Evolutionary conservation across 2,797 vertebrate species (phyloP).

Genomic region (Neostethus bicornis): DNA sequence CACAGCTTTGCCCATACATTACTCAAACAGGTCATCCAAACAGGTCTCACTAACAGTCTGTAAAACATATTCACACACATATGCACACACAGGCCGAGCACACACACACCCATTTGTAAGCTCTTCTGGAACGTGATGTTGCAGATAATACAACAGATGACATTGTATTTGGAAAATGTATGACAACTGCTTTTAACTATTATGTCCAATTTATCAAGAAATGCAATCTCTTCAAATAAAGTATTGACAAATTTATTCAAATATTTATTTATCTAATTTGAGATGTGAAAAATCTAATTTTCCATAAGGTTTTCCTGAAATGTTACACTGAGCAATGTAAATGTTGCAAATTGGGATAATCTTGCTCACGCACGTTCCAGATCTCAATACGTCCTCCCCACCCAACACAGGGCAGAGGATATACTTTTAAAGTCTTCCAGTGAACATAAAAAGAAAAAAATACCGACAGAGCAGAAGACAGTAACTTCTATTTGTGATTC

Average conservation of each 20-base stretch:
- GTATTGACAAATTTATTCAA: conserved; percentile 44
- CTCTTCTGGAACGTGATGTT: conserved; percentile 60
- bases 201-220: conserved; percentile 84
- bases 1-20: conserved; percentile 72
- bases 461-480: too few species aligned
- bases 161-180: conserved; percentile 33
- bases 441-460: too few species aligned
- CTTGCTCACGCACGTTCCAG: too few species aligned
- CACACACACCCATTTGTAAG: conserved; percentile 30
- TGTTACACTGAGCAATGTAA: too few species aligned
- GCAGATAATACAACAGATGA: conserved; percentile 67
- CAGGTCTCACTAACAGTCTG: conserved; percentile 69
- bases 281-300: too few species aligned
- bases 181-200: conserved; percentile 56
- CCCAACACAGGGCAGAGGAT: too few species aligned
- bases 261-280: too few species aligned
- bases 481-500: too few species aligned
- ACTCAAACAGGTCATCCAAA: conserved; percentile 77
- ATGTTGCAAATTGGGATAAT: too few species aligned
- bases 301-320: too few species aligned
- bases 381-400: too few species aligned
- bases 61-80: conserved; percentile 64
- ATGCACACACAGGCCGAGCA: conserved; percentile 34
- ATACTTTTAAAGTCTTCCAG: too few species aligned
- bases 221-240: conserved; percentile 50